Evolutionary conservation across 1,140 invertebrate genomes (phyloP).

Genomic region (Eubasilissa regina): DNA sequence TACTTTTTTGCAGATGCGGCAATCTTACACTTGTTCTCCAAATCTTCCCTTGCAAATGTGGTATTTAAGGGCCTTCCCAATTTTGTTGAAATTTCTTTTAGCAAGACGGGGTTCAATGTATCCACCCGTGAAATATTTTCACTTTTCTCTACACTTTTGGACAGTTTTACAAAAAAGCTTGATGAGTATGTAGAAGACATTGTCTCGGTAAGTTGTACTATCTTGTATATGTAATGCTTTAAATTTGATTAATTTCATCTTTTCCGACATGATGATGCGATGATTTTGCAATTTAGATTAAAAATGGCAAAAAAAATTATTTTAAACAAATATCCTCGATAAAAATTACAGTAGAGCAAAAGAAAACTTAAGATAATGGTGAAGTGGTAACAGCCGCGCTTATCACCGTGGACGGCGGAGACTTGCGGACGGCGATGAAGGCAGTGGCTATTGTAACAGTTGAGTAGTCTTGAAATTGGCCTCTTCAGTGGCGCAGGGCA

Average conservation of each 20-base stretch:
- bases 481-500: too few species aligned
- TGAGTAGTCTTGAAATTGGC: too few species aligned
- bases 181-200: slow-evolving; percentile 51
- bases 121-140: slow-evolving; percentile 40
- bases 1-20: slow-evolving; percentile 44
- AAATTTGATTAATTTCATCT: not conserved
- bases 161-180: slow-evolving; percentile 42
- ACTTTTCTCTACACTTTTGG: slow-evolving; percentile 27
- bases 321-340: not conserved
- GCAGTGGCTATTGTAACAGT: too few species aligned
- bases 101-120: not conserved
- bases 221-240: not conserved
- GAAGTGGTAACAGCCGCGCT: too few species aligned
- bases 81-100: slow-evolving; percentile 41
- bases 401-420: too few species aligned
- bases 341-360: not conserved
- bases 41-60: slow-evolving; percentile 14
- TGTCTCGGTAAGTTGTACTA: slow-evolving; percentile 31
- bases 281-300: not conserved
- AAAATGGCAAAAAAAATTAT: not conserved
- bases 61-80: slow-evolving; percentile 19
- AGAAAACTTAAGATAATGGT: slow-evolving; percentile 11
- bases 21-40: slow-evolving; percentile 43
- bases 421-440: too few species aligned
- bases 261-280: not conserved